Evolutionary conservation across 2,113 vertebrate species (phyloP).

Genomic region (Connochaetes taurinus): DNA sequence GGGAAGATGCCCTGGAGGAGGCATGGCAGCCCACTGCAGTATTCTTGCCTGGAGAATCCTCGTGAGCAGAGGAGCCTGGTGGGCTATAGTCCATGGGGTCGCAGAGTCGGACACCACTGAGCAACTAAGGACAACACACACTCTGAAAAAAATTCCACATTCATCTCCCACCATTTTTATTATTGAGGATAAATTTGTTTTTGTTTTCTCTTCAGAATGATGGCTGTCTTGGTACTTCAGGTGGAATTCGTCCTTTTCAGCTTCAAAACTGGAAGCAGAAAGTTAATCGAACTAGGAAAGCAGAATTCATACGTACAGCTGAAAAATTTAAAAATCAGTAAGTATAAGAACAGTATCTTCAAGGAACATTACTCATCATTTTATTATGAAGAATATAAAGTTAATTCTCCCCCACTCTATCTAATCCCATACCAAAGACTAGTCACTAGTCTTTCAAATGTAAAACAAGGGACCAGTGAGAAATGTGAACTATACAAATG

Average conservation of each 20-base stretch:
- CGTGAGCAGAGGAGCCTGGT: neutral
- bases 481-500: neutral
- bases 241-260: slow-evolving; percentile 61
- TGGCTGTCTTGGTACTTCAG: slow-evolving; percentile 59
- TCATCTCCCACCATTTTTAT: neutral
- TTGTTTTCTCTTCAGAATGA: slow-evolving; percentile 73
- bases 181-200: neutral
- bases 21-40: neutral
- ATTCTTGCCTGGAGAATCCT: neutral
- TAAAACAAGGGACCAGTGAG: neutral
- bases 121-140: neutral
- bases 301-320: slow-evolving; percentile 83
- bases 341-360: slow-evolving; percentile 62
- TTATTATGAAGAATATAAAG: neutral
- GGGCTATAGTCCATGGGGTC: neutral
- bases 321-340: slow-evolving; percentile 86
- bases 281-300: slow-evolving; percentile 74
- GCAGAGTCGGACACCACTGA: neutral
- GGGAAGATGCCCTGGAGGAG: neutral
- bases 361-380: neutral
- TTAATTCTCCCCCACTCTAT: neutral
- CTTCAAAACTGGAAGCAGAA: slow-evolving; percentile 75
- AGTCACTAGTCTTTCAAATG: neutral
- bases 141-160: neutral
- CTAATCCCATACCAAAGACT: neutral